Evolutionary conservation across 2,888 invertebrate species (phyloP).

Genomic region (Hyles lineata): DNA sequence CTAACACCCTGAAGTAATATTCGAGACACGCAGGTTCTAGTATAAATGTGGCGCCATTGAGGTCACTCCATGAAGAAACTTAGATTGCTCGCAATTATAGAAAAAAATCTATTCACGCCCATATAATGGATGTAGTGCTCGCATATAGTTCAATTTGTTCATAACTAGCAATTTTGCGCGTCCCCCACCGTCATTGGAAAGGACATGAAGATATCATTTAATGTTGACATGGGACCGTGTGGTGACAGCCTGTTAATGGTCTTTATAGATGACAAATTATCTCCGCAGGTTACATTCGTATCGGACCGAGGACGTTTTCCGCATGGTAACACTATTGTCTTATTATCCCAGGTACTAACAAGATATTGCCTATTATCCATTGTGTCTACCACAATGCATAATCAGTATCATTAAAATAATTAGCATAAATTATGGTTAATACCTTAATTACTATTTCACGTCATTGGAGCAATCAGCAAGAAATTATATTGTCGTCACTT

Average conservation of each 20-base stretch:
- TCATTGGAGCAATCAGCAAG: too few species aligned
- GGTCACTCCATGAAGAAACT: too few species aligned
- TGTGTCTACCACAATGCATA: not conserved
- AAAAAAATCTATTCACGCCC: not conserved
- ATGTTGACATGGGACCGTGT: slow-evolving; percentile 16
- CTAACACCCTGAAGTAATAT: too few species aligned
- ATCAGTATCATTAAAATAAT: too few species aligned
- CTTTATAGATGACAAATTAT: slow-evolving; percentile 22
- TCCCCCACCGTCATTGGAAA: not conserved
- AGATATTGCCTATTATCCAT: not conserved
- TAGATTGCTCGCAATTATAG: not conserved
- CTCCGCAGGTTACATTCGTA: slow-evolving; percentile 17
- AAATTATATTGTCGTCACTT: too few species aligned
- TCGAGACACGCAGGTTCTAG: too few species aligned
- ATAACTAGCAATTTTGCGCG: not conserved
- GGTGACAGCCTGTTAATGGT: slow-evolving; percentile 17
- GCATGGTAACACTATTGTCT: not conserved
- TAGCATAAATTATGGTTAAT: too few species aligned
- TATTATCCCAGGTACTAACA: not conserved
- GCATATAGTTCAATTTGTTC: not conserved
- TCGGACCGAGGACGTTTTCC: not conserved
- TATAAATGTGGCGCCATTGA: too few species aligned
- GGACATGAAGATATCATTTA: slow-evolving; percentile 8
- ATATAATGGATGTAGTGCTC: too few species aligned
- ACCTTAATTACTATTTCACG: too few species aligned